phyloP scores from a whole-genome alignment of 2,797 vertebrate species.

The Acrocephalus scirpaceus region DNA sequence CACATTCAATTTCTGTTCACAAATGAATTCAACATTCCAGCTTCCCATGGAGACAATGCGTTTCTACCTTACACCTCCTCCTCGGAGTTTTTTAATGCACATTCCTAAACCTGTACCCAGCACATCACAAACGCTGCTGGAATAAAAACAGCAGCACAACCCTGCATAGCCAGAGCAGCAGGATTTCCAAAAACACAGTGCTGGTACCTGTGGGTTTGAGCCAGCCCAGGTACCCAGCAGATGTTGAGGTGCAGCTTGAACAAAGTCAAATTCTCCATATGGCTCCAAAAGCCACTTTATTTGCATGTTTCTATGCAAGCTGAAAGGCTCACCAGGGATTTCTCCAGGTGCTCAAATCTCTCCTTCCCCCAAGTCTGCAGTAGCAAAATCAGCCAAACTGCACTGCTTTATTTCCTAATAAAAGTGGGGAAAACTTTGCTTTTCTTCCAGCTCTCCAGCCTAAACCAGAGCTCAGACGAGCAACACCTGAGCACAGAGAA shows the following conservation, averaged over 20 bases:
- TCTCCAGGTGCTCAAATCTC: background rate
- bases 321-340: background rate
- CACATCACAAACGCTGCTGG: background rate
- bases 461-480: background rate
- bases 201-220: background rate
- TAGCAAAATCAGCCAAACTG: background rate
- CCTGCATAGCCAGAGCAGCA: background rate
- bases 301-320: background rate
- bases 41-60: background rate
- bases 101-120: background rate
- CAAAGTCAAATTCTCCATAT: background rate
- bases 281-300: background rate
- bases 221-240: background rate
- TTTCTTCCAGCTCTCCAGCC: background rate
- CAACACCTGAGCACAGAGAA: background rate
- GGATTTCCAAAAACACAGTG: background rate
- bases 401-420: background rate
- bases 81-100: accelerated
- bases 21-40: background rate
- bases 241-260: background rate
- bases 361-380: background rate
- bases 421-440: background rate
- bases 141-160: background rate
- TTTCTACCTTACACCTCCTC: background rate
- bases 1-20: background rate